Evolutionary conservation across 2,113 vertebrate species (phyloP).

Genomic region (Myrmecobius fasciatus): DNA sequence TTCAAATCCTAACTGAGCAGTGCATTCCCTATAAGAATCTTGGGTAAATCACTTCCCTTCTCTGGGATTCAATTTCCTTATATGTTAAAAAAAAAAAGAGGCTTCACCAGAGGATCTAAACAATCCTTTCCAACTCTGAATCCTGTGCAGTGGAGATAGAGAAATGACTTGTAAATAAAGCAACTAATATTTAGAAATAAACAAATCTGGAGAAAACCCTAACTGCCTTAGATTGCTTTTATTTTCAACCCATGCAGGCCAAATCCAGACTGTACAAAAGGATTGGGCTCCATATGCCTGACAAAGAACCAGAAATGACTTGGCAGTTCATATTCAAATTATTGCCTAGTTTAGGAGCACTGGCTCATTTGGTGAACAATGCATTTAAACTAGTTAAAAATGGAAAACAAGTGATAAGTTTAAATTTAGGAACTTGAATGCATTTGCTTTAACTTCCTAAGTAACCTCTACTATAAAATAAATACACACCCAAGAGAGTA

Average conservation of each 20-base stretch:
- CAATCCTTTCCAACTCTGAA: neutral
- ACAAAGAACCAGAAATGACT: neutral
- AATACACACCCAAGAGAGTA: slow-evolving; percentile 15
- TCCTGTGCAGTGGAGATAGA: neutral
- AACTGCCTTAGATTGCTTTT: neutral
- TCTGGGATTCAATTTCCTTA: neutral
- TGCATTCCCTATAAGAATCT: neutral
- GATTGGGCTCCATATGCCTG: neutral
- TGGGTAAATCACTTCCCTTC: neutral
- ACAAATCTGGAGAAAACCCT: neutral
- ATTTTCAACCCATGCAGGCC: neutral
- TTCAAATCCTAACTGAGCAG: neutral
- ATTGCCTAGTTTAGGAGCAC: neutral
- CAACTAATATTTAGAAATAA: slow-evolving; percentile 5
- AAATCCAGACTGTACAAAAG: slow-evolving; percentile 20
- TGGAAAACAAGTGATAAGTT: neutral
- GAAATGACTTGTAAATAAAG: neutral
- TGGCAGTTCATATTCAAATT: slow-evolving; percentile 47
- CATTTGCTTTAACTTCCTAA: neutral
- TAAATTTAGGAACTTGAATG: slow-evolving; percentile 3
- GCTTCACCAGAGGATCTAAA: neutral
- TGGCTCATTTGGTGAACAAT: slow-evolving; percentile 52
- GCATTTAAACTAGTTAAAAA: slow-evolving; percentile 48
- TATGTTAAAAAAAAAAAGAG: neutral
- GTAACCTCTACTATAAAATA: slow-evolving; percentile 9